phyloP scores from a whole-genome alignment of 2,113 vertebrate genomes.

The Catharus fuscescens region DNA sequence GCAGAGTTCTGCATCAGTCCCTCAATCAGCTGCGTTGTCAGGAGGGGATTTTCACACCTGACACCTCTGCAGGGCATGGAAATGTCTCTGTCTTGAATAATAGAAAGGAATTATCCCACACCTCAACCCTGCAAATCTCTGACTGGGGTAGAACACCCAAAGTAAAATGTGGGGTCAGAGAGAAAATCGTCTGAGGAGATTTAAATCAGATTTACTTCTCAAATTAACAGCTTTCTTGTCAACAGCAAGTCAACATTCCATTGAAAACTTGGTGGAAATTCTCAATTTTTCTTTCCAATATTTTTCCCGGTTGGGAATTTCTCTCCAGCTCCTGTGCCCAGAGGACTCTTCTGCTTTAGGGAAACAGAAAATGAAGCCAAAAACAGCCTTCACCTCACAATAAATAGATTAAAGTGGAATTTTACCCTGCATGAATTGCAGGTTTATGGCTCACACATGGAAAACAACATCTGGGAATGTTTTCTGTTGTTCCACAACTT shows the following conservation, averaged over 20 bases:
- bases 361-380: constrained; percentile 58
- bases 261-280: not conserved
- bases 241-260: not conserved
- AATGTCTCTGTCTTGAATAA: not conserved
- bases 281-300: not conserved
- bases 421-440: not conserved
- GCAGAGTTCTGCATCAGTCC: not conserved
- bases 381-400: constrained; percentile 6
- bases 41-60: not conserved
- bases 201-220: not conserved
- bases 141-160: not conserved
- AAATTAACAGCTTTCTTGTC: not conserved
- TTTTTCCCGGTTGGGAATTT: not conserved
- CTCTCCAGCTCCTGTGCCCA: not conserved
- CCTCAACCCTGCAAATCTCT: not conserved
- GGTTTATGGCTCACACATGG: not conserved
- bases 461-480: not conserved
- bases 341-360: constrained; percentile 15
- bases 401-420: not conserved
- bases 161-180: not conserved
- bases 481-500: not conserved
- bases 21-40: not conserved
- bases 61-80: not conserved
- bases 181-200: not conserved
- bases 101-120: not conserved